Conservation (phyloP, 2,797 vertebrate genomes). For the Pseudopleuronectes americanus region DNA sequence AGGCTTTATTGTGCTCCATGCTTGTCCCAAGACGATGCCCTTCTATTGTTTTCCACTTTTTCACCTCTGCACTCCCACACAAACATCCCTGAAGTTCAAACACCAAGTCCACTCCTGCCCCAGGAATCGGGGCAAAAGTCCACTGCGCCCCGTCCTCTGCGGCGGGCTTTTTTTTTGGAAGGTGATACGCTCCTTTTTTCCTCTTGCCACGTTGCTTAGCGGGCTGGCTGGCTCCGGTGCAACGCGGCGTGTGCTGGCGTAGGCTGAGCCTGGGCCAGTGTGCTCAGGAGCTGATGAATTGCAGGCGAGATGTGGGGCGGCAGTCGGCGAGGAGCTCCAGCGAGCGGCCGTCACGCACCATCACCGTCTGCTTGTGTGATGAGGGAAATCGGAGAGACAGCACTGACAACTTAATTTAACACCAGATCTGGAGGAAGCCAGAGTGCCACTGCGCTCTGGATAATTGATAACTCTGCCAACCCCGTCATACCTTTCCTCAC, state of each 20-base stretch:
- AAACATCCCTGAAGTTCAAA: slow-evolving; percentile 60
- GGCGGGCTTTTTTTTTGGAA: slow-evolving; percentile 79
- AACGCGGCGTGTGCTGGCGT: slow-evolving; percentile 74
- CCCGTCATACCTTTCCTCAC: slow-evolving; percentile 61
- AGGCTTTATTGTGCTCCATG: slow-evolving; percentile 43
- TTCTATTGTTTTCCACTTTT: slow-evolving; percentile 42
- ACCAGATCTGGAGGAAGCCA: slow-evolving; percentile 83
- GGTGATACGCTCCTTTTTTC: slow-evolving; percentile 80
- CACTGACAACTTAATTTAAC: slow-evolving; percentile 90
- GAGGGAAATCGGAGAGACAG: slow-evolving; percentile 84
- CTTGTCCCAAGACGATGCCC: slow-evolving; percentile 52
- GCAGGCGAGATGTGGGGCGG: slow-evolving; percentile 86
- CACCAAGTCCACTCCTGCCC: slow-evolving; percentile 47
- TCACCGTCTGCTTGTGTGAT: slow-evolving; percentile 84
- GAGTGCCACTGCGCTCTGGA: slow-evolving; percentile 83
- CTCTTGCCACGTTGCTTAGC: slow-evolving; percentile 68
- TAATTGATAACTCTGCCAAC: slow-evolving; percentile 85
- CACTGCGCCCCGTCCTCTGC: slow-evolving; percentile 75
- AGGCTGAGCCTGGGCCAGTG: slow-evolving; percentile 70
- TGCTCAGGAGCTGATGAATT: slow-evolving; percentile 86
- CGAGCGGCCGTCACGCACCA: slow-evolving; percentile 86
- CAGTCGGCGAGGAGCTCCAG: slow-evolving; percentile 86
- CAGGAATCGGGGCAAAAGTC: slow-evolving; percentile 65
- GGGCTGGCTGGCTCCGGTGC: slow-evolving; percentile 74
- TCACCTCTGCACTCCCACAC: slow-evolving; percentile 40